Evolutionary conservation across 2,888 invertebrate genomes (phyloP).

Genomic region (Ptychoptera contaminata): DNA sequence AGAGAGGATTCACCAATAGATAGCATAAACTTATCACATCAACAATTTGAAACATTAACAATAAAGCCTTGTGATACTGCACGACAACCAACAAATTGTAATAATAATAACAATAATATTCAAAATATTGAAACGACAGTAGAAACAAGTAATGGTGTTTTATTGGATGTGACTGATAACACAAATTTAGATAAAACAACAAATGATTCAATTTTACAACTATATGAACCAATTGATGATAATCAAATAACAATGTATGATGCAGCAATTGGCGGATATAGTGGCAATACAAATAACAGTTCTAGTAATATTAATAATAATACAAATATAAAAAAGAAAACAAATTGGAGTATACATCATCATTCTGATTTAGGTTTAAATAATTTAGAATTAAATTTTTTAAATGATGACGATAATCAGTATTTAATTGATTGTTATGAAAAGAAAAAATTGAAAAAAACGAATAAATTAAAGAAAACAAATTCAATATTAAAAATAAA

Average conservation of each 20-base stretch:
- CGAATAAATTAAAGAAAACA: conserved; percentile 3
- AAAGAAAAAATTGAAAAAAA: background rate
- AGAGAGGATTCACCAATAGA: conserved; percentile 15
- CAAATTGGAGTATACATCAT: conserved; percentile 10
- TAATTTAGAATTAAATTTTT: conserved; percentile 13
- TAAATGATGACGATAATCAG: conserved; percentile 10
- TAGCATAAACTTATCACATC: conserved; percentile 13
- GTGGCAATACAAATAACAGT: background rate
- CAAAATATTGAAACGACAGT: background rate
- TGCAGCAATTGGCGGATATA: background rate
- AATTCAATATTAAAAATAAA: conserved; percentile 12
- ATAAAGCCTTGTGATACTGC: conserved; percentile 11
- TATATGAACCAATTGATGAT: conserved; percentile 3
- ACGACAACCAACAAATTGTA: background rate
- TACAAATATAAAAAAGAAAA: conserved; percentile 1
- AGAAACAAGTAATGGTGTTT: conserved; percentile 1
- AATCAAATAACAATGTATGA: conserved; percentile 3
- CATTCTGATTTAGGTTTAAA: conserved; percentile 13
- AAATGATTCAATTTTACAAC: conserved; percentile 7
- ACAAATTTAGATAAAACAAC: conserved; percentile 7
- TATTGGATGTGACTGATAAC: conserved; percentile 4
- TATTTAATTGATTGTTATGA: background rate
- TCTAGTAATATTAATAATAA: conserved; percentile 1
- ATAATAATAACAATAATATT: background rate
- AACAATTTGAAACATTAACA: conserved; percentile 13